These are phyloP conservation scores for Pachyramphus minor DNA, from an alignment of 2,113 vertebrate species.

Conservation along the genomic window DNA sequence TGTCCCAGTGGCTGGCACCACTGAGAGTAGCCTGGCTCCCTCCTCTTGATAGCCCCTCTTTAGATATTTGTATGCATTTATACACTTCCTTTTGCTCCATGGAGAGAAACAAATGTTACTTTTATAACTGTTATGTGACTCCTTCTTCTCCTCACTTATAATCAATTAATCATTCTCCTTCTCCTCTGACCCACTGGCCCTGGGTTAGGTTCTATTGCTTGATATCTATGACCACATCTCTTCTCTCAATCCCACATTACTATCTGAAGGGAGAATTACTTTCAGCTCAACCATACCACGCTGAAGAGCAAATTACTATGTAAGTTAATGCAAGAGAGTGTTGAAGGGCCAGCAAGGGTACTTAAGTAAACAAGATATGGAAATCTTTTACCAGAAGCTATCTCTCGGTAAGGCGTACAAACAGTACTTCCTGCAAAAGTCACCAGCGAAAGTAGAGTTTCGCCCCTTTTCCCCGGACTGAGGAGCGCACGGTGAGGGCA, in stretches of 20 bases:
- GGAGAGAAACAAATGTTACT: rapidly evolving
- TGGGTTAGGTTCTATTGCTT: rapidly evolving
- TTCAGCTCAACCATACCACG: neutral
- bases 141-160: neutral
- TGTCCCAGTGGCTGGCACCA: neutral
- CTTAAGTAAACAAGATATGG: neutral
- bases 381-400: neutral
- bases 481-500: neutral
- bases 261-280: neutral
- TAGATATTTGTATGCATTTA: neutral
- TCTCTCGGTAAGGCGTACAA: neutral
- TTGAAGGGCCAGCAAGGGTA: neutral
- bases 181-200: neutral
- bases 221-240: neutral
- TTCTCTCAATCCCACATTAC: neutral
- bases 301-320: rapidly evolving
- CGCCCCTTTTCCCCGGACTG: rapidly evolving
- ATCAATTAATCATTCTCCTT: neutral
- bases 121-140: rapidly evolving
- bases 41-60: neutral
- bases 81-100: neutral
- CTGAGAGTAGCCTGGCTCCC: neutral
- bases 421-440: neutral
- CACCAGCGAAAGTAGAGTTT: rapidly evolving
- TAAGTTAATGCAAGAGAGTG: rapidly evolving